Base-by-base conservation (phyloP, 1,140 invertebrate genomes). In the Leptinotarsa undecemlineata region DNA sequence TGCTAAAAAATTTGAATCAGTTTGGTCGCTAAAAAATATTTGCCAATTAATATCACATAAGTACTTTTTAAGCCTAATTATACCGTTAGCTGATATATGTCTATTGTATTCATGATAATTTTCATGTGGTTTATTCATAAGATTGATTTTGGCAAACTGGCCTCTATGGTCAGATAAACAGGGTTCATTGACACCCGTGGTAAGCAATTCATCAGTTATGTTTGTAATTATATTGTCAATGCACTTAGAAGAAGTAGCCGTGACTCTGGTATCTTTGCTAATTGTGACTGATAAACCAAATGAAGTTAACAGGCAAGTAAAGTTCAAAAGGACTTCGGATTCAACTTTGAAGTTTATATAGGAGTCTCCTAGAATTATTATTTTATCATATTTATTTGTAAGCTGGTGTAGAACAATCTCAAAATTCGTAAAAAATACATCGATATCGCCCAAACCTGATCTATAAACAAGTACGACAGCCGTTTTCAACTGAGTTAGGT, bases 381-480 rank as follows among this genome's bases (percentile, higher is more conserved):
- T 63, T 23, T 63, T 63, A n/a, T 20, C 15, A 63, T 63, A 63
- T 63, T 63, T 1, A 19, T 63, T 14, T 21, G 57, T 60, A 1
- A 60, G 57, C 19, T 17, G 62, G 11, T 63, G 62, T 63, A 11
- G 11, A 20, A 6, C 4, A 63, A n/a, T 63, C 1, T 63, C 62
- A 21, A 63, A 63, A 20, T 63, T 63, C 62, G 62, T 23, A 63
- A 63, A 63, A 63, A 63, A 63, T 63, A 63, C 14, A 23, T 63
- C 62, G 19, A 63, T n/a, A 63, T 23, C 62, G 62, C 62, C 62
- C 62, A 63, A 63, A n/a, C 62, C 62, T 8, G 62, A 63, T 63
- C 62, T 63, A 23, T 63, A 63, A 19, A 63, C 62, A 63, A 63
- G 21, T 23, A 63, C 4, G 3, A 63, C 62, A n/a, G 19, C 4